A percentile compares a stretch with the other conserved stretches of the same genome.
These are phyloP conservation scores for Callitettix versicolor DNA, from an alignment of 1,140 invertebrate species.

Conservation along the genomic window DNA sequence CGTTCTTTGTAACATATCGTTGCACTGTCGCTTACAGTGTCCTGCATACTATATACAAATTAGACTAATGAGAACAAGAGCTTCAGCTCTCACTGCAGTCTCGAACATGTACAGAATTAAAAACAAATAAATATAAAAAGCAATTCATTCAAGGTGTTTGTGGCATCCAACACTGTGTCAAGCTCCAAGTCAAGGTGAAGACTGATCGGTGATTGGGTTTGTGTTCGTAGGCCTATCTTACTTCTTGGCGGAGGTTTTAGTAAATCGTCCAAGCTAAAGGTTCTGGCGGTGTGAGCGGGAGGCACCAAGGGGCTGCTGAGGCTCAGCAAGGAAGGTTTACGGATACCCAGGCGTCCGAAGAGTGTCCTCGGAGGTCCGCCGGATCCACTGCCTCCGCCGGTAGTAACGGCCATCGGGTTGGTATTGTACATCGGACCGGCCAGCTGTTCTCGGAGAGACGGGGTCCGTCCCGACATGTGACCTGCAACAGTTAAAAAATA, in stretches of 20 bases:
- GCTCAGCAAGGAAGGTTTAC: slow-evolving; percentile 66
- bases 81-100: too few species aligned
- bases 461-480: slow-evolving; percentile 7
- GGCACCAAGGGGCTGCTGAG: slow-evolving; percentile 45
- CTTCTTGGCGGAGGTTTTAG: slow-evolving; percentile 59
- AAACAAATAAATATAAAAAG: not conserved
- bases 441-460: slow-evolving; percentile 35
- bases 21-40: too few species aligned
- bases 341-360: slow-evolving; percentile 63
- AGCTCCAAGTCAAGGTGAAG: not conserved
- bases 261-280: slow-evolving; percentile 72
- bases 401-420: slow-evolving; percentile 5
- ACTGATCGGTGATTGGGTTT: not conserved
- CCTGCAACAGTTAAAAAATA: slow-evolving; percentile 2
- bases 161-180: not conserved
- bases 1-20: too few species aligned
- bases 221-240: slow-evolving; percentile 37
- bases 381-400: slow-evolving; percentile 15
- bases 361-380: slow-evolving; percentile 44
- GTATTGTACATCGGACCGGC: slow-evolving; percentile 20
- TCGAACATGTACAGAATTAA: slow-evolving; percentile 1
- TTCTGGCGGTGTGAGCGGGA: slow-evolving; percentile 45
- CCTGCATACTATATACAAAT: too few species aligned
- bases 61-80: too few species aligned
- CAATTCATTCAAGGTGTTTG: not conserved